Conservation (phyloP, 2,888 invertebrate genomes). For the Rapana venosa region DNA sequence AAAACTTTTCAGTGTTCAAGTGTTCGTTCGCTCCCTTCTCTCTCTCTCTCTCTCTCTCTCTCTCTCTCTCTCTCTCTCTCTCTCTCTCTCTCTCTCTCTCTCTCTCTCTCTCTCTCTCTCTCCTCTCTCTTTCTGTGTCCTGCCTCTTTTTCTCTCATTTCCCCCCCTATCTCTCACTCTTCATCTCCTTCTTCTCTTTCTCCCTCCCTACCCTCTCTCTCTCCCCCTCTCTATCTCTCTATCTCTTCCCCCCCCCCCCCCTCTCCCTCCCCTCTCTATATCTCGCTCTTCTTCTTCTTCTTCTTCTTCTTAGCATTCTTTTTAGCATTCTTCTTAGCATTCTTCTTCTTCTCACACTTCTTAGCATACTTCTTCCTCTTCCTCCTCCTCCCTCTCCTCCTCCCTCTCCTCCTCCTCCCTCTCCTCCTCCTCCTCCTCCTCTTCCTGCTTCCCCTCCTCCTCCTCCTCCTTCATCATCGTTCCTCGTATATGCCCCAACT, state of each 20-base stretch:
- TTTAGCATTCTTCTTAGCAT: no score
- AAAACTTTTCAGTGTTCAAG: no score
- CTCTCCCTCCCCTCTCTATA: neutral
- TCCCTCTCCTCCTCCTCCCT: no score
- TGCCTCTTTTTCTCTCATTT: neutral
- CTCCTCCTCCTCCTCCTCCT: no score
- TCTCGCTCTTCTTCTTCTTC: neutral
- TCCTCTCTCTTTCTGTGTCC: neutral
- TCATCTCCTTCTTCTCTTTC: neutral
- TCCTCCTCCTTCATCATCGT: no score
- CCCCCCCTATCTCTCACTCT: neutral
- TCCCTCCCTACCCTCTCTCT: neutral
- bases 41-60: neutral
- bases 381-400: no score
- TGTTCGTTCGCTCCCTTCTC: neutral
- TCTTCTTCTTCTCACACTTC: no score
- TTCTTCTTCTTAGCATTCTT: no score
- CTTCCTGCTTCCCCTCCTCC: no score
- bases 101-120: neutral
- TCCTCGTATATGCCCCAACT: no score
- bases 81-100: neutral
- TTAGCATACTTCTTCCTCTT: no score
- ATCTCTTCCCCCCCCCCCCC: neutral
- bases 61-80: neutral
- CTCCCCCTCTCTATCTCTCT: neutral